Percentiles rank a stretch among this genome's conserved stretches.
These are phyloP conservation scores for Pipa parva DNA, from an alignment of 2,113 vertebrate species.

Conservation along the genomic window DNA sequence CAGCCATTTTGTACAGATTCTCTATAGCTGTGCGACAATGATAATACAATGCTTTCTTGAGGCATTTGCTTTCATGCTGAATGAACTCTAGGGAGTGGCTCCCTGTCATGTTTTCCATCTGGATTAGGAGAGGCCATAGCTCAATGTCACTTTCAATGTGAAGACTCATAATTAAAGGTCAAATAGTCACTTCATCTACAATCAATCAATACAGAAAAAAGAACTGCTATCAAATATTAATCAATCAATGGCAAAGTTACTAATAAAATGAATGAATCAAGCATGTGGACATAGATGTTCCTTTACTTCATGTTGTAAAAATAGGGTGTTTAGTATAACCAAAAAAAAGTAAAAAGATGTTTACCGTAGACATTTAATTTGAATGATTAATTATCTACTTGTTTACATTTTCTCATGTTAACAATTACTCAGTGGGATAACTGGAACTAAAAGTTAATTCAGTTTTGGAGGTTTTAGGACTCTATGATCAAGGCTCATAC, in stretches of 20 bases:
- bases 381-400: too few relatives aligned
- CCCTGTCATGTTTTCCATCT: constrained; percentile 82
- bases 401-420: too few relatives aligned
- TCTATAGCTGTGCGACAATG: constrained; percentile 51
- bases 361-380: too few relatives aligned
- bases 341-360: constrained; percentile 49
- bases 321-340: constrained; percentile 11
- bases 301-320: constrained; percentile 40
- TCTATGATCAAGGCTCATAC: too few relatives aligned
- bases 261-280: constrained; percentile 99
- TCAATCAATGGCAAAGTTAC: constrained; percentile 84
- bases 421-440: too few relatives aligned
- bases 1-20: constrained; percentile 47
- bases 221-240: constrained; percentile 77
- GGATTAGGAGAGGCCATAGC: constrained; percentile 79
- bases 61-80: constrained; percentile 61
- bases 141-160: constrained; percentile 82
- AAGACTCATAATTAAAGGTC: constrained; percentile 95
- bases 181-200: constrained; percentile 95
- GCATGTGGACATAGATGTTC: constrained; percentile 63
- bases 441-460: too few relatives aligned
- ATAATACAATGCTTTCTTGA: constrained; percentile 59
- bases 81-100: constrained; percentile 78
- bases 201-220: constrained; percentile 95
- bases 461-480: too few relatives aligned